Percentiles rank a stretch among this genome's conserved stretches.
These are phyloP conservation scores for Phthorimaea operculella DNA, from an alignment of 1,140 invertebrate genomes.

Conservation along the genomic window DNA sequence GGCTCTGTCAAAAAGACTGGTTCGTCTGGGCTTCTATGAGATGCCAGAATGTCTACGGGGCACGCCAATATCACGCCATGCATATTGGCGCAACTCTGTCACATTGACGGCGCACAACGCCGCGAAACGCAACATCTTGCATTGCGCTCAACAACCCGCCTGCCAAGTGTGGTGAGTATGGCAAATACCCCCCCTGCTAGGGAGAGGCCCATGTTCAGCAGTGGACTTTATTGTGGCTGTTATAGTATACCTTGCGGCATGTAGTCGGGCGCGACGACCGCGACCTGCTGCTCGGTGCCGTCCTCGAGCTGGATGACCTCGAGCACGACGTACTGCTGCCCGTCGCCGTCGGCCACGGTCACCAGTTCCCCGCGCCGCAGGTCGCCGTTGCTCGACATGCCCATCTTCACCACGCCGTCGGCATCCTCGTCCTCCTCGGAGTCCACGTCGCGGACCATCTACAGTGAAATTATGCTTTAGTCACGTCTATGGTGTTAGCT, in stretches of 20 bases:
- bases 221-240: neutral
- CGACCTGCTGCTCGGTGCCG: constrained; percentile 53
- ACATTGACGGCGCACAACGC: too few species aligned
- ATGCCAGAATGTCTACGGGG: too few species aligned
- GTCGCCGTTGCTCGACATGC: constrained; percentile 20
- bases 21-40: too few species aligned
- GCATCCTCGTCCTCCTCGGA: constrained; percentile 20
- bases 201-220: too few species aligned
- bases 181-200: too few species aligned
- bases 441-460: neutral
- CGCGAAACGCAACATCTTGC: too few species aligned
- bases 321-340: constrained; percentile 86
- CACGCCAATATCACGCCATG: too few species aligned
- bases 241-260: neutral
- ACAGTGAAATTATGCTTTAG: neutral
- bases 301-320: constrained; percentile 86
- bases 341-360: constrained; percentile 70
- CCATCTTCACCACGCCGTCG: constrained; percentile 30
- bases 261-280: constrained; percentile 37
- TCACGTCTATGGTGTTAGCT: too few species aligned
- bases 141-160: too few species aligned
- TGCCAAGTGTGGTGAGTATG: too few species aligned
- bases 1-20: too few species aligned
- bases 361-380: constrained; percentile 68
- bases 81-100: too few species aligned